Base-by-base conservation (phyloP, 2,113 vertebrate genomes). In the Edolisoma coerulescens region DNA sequence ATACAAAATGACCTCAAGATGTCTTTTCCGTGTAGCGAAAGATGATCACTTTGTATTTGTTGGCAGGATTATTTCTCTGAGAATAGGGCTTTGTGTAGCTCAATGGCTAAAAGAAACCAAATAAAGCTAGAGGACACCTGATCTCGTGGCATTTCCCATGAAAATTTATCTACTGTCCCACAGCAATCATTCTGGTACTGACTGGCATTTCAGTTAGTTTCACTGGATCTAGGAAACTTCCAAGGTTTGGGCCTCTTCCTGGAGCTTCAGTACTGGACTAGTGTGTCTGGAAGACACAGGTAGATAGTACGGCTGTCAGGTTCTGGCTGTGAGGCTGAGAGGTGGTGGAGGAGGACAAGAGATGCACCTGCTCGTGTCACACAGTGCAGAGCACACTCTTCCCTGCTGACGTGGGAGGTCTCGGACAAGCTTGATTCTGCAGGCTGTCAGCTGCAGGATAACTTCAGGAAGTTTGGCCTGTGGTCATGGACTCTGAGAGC, bases 301-400 rank as follows among this genome's bases (percentile, higher is more conserved):
- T 18, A 5, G 23, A 28, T 63, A 49, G n/a, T 17, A 14, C 0
- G 0, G 41, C 24, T 42, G 17, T 78, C 0, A 2, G 19, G 11
- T 27, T 69, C 44, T 1, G 1, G 54, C 1, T 5, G 10, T 15
- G 64, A 73, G 33, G 18, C 57, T 75, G 41, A 47, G 47, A 26
- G 13, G 35, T 22, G 27, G 23, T 59, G 39, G 35, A 47, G 23
- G 18, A 41, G 26, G 42, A 56, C 19, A 33, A 17, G 17, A 52
- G 12, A 28, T 0, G 2, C 8, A 9, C 10, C 12, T 78, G 44
- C 41, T 80, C 1, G 1, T 27, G 35, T 69, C 8, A 9, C 57
- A 33, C 24, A 33, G 13, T 4, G 18, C 44, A 56, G 44, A 53
- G 30, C 41, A 54, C 1, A 2, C 9, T 33, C 49, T 42, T 76